phyloP scores from a whole-genome alignment of 2,797 vertebrate genomes.

The Cirrhinus molitorella region DNA sequence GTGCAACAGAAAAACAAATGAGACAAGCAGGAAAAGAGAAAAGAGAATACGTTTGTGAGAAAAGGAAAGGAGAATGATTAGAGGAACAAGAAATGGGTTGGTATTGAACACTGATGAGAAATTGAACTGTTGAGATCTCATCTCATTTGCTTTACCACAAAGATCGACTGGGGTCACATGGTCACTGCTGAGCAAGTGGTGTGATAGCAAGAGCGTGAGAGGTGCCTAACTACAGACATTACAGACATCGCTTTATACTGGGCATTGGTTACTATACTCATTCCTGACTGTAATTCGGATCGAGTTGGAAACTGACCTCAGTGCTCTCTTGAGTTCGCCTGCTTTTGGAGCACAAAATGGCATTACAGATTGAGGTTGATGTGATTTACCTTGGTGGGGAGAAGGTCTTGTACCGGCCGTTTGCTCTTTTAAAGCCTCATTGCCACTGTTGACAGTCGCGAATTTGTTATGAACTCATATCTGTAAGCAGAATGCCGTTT shows the following conservation, averaged over 20 bases:
- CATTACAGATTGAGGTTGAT: constrained; percentile 59
- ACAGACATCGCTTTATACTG: constrained; percentile 2
- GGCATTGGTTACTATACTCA: neutral
- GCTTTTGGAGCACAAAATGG: constrained; percentile 57
- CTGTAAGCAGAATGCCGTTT: no score
- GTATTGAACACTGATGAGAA: constrained; percentile 39
- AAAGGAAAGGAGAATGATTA: constrained; percentile 5
- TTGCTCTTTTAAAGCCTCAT: constrained; percentile 4
- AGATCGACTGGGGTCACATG: constrained; percentile 5
- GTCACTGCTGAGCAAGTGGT: neutral
- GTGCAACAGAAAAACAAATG: constrained; percentile 20
- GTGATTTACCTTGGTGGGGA: constrained; percentile 63
- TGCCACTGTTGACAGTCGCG: neutral
- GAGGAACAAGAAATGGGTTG: constrained; percentile 15
- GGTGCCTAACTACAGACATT: constrained; percentile 39
- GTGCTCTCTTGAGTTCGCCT: constrained; percentile 44
- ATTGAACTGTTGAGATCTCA: neutral
- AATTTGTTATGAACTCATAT: no score
- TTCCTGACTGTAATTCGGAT: constrained; percentile 4
- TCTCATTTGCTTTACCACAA: constrained; percentile 16
- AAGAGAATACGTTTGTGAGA: constrained; percentile 7
- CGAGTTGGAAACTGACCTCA: constrained; percentile 51
- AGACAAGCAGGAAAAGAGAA: constrained; percentile 33
- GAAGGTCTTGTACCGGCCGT: constrained; percentile 17
- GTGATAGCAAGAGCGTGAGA: constrained; percentile 13